These are phyloP conservation scores for Phoebastria nigripes DNA, from an alignment of 2,797 vertebrate species.

Conservation along the genomic window DNA sequence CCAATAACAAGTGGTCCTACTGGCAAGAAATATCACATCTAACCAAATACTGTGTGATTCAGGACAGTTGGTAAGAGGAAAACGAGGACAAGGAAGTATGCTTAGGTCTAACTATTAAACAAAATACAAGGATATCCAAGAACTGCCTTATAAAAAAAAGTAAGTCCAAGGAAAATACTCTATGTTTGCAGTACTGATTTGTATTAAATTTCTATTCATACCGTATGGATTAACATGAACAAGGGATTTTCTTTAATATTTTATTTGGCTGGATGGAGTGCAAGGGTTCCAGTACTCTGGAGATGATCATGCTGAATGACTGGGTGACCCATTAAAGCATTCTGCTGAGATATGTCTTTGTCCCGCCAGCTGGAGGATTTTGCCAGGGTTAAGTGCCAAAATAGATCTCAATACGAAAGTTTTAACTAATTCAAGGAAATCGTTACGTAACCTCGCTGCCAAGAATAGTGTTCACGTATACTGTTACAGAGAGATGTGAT, in stretches of 20 bases:
- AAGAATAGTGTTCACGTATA: slow-evolving; percentile 21
- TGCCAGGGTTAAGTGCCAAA: slow-evolving; percentile 44
- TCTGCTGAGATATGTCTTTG: slow-evolving; percentile 47
- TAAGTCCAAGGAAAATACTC: background rate
- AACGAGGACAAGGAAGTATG: background rate
- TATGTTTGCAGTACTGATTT: background rate
- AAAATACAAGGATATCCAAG: background rate
- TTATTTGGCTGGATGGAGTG: background rate
- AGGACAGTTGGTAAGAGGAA: background rate
- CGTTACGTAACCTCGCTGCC: background rate
- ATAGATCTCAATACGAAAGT: slow-evolving; percentile 42
- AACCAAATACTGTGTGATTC: background rate
- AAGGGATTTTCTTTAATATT: slow-evolving; percentile 7
- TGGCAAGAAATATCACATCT: background rate
- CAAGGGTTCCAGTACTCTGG: background rate
- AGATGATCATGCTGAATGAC: slow-evolving; percentile 24
- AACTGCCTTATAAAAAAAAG: background rate
- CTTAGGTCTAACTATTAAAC: background rate
- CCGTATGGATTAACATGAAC: background rate
- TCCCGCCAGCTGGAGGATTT: slow-evolving; percentile 47
- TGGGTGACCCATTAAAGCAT: slow-evolving; percentile 42
- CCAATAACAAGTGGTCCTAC: background rate
- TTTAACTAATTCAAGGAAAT: slow-evolving; percentile 64
- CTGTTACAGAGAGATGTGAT: background rate
- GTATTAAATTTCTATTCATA: background rate